phyloP scores from a whole-genome alignment of 2,888 invertebrate species.

The Hymenopus coronatus region DNA sequence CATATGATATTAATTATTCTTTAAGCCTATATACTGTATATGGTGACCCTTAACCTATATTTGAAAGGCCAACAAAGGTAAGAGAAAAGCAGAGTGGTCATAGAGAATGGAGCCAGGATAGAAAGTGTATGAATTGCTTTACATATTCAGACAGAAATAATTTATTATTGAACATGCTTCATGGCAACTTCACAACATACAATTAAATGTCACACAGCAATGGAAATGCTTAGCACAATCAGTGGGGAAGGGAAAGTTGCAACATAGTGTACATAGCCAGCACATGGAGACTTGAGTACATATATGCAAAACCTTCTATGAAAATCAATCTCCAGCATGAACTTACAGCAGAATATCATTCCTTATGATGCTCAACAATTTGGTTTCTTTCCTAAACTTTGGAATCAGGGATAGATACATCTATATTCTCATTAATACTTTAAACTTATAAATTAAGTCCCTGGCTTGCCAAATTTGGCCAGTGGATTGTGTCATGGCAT shows the following conservation, averaged over 20 bases:
- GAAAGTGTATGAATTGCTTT: neutral
- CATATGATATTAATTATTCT: neutral
- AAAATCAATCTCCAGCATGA: neutral
- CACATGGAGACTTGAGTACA: neutral
- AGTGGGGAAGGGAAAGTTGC: neutral
- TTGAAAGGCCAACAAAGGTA: neutral
- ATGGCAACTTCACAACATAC: conserved; percentile 24
- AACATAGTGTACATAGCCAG: neutral
- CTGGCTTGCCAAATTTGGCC: neutral
- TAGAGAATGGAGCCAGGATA: neutral
- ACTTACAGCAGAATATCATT: neutral
- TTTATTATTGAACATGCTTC: conserved; percentile 8
- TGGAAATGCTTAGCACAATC: conserved; percentile 6
- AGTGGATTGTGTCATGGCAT: neutral
- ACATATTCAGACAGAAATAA: neutral
- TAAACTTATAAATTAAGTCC: neutral
- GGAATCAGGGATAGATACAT: neutral
- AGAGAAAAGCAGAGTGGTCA: neutral
- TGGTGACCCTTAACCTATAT: neutral
- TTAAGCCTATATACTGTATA: neutral
- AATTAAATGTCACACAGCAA: conserved; percentile 20
- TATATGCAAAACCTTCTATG: neutral
- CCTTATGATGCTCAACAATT: neutral
- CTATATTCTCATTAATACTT: neutral
- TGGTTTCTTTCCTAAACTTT: neutral